phyloP scores from a whole-genome alignment of 1,140 invertebrate genomes.

The Phocides pigmalion region DNA sequence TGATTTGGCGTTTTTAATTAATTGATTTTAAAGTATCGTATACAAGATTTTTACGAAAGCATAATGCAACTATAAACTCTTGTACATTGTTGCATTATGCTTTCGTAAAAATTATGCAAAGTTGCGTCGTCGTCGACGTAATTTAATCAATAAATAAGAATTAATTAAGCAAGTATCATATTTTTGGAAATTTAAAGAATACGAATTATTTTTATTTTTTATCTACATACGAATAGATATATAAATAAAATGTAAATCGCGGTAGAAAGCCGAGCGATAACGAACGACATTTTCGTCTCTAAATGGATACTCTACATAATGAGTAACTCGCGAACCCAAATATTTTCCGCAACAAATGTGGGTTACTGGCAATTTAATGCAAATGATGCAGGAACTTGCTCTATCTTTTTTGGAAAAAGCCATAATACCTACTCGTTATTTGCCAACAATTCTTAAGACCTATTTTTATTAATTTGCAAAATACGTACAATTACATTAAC shows the following conservation, averaged over 20 bases:
- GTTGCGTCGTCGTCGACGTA: no score
- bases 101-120: no score
- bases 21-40: no score
- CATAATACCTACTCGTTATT: not conserved
- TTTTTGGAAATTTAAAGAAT: no score
- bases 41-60: no score
- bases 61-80: no score
- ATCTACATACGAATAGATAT: not conserved
- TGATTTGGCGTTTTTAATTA: no score
- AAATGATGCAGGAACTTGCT: constrained; percentile 22
- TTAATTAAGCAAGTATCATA: no score
- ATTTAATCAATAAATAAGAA: no score
- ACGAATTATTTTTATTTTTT: no score
- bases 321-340: constrained; percentile 21
- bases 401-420: not conserved
- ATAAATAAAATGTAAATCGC: constrained; percentile 5
- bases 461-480: not conserved
- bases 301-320: constrained; percentile 27
- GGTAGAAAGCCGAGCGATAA: constrained; percentile 13
- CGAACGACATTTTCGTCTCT: constrained; percentile 21
- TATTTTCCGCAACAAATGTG: constrained; percentile 21
- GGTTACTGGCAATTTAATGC: constrained; percentile 23
- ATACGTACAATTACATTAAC: no score
- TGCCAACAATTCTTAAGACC: not conserved
- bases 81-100: no score